Base-by-base conservation (phyloP, 2,888 invertebrate species). In the Pristionchus exspectatus region DNA sequence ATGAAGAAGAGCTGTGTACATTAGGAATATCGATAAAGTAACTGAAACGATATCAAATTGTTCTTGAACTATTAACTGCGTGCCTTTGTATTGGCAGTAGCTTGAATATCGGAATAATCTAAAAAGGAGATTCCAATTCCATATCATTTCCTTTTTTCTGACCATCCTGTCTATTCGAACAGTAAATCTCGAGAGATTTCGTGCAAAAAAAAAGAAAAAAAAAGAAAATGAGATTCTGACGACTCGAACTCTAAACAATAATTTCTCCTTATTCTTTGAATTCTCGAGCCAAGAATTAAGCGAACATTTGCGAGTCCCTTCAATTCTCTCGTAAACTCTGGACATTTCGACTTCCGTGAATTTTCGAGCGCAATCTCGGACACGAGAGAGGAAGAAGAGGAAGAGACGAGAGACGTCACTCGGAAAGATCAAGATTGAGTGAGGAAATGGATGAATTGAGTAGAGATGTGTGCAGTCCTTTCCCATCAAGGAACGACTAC, bases 351-450 rank as follows among this genome's bases (percentile, higher is more conserved):
- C 66, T 27, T 33, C 72, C 72, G 72, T 72, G 72, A 72, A 33
- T 72, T 33, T 30, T 72, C 33, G 7, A 30, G 30, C 18, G 30
- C 33, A 72, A 72, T 72, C 72, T 72, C 33, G 33, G 24, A 12
- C 27, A 66, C 66, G 66, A 72, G 72, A 33, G 72, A 72, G 30
- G 72, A 27, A 33, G 72, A 72, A 72, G 72, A 27, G 10, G 59
- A 59, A 72, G 72, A 27, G 59, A 59, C 33, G 72, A 27, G 18
- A n/a, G 72, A 72, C 72, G 72, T 72, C 72, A 72, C 30, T 72
- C 72, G 72, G 72, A 72, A 72, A 72, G 72, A 72, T 72, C 72
- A 33, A 72, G 72, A 72, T 72, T 72, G 18, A 24, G 21, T 59
- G 21, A 72, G 72, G 72, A 72, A 72, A 72, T 72, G 72, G 72